Evolutionary conservation across 2,888 invertebrate genomes (phyloP), one percentile per base, ranked within the genome.

Genomic region (Ashinkailepas kermadecensis): DNA sequence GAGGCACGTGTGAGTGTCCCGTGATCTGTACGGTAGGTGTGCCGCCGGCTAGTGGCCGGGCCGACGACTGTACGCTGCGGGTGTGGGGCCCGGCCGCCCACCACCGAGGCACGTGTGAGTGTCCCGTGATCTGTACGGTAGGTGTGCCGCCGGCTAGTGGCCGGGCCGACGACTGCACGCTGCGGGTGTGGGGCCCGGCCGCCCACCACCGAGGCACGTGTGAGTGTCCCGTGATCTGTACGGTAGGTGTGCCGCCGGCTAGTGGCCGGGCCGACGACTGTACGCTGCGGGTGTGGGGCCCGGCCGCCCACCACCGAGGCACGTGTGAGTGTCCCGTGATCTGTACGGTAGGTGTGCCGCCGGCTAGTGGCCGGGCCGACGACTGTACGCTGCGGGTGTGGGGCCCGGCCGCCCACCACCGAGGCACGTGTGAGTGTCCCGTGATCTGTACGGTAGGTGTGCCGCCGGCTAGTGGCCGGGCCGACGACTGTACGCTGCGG

Each of bases 271-370:
- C n/a, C 83, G 99, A 99, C 89, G 99, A 99, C 90, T 94, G 94
- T 87, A 95, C 96, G 83, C 93, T 97, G 85, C 91, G 97, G 86
- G 93, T 98, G 88, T 98, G 97, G 97, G 97, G 96, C 70, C 97
- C 96, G 84, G 87, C 88, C 83, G 84, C 86, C 83, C 84, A 86
- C 84, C 85, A 85, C 84, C 84, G 85, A 58, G 54, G 18, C 56
- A 10, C 67, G 21, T 7, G 64, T 56, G 39, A 39, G 39, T 39
- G 39, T 39, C 4, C 39, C 4, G 39, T 4, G 2, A 4, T 4
- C 39, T 39, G 39, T 4, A 4, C 39, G 39, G 39, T 4, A 39
- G 39, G 39, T 39, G 39, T 4, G 39, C 4, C 39, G 39, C 39
- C 39, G 39, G 39, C 39, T 4, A 39, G n/a, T n/a, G n/a, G n/a